phyloP scores from a whole-genome alignment of 2,113 vertebrate species.

The Odocoileus hemionus region DNA sequence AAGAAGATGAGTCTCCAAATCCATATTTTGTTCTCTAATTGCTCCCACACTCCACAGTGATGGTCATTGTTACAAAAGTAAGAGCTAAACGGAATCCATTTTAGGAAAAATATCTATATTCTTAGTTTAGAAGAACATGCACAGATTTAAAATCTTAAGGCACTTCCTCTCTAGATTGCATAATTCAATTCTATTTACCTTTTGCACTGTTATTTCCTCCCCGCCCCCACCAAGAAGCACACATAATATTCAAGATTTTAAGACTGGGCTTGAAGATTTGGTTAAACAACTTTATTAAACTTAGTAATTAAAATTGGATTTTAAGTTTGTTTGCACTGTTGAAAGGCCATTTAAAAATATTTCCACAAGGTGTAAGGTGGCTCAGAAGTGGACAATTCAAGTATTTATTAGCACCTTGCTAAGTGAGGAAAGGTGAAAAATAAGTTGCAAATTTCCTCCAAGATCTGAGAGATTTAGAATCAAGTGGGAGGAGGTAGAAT shows the following conservation, averaged over 20 bases:
- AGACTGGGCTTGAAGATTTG: slow-evolving; percentile 34
- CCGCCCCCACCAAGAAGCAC: not conserved
- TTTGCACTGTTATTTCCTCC: not conserved
- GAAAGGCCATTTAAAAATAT: slow-evolving; percentile 20
- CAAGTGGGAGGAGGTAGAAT: not conserved
- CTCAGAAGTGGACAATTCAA: not conserved
- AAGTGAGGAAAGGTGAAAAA: not conserved
- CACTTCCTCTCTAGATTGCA: not conserved
- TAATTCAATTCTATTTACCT: slow-evolving; percentile 14
- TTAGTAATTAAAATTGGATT: slow-evolving; percentile 53
- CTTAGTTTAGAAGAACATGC: slow-evolving; percentile 8
- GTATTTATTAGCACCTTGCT: slow-evolving; percentile 11
- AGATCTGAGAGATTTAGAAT: slow-evolving; percentile 25
- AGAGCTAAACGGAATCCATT: not conserved
- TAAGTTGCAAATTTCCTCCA: slow-evolving; percentile 44
- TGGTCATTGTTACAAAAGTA: not conserved
- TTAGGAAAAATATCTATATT: not conserved
- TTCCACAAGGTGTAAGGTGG: not conserved
- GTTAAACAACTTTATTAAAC: slow-evolving; percentile 15
- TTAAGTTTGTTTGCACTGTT: not conserved
- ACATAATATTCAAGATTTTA: slow-evolving; percentile 33
- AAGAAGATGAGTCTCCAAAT: not conserved
- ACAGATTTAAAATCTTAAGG: not conserved
- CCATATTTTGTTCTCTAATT: not conserved
- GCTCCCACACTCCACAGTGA: not conserved